Evolutionary conservation across 53 echinoderm and acorn worm genomes (phyloP), one percentile per base, ranked within the genome.

Genomic region (Arbacia lixula): DNA sequence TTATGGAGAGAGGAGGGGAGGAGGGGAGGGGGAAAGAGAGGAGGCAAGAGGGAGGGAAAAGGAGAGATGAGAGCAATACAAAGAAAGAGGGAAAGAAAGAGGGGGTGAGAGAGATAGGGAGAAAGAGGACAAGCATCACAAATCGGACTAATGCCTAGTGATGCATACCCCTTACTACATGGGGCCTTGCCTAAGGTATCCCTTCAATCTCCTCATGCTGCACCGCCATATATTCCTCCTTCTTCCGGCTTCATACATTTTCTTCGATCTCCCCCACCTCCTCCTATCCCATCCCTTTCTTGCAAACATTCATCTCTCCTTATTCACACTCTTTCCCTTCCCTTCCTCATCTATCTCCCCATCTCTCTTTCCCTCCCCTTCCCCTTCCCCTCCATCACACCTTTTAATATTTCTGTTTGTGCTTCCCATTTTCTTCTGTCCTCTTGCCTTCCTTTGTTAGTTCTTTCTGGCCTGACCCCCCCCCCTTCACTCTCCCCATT

Each of bases 121-220:
- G n/a, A n/a, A n/a, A n/a, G 50, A 71, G n/a, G 71, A 71, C 26
- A 16, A 30, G 71, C 49, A 43, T 42, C 51, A 50, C 6, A 69
- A 71, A 71, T 50, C 19, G 51, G 71, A 14, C 42, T 71, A 24
- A 71, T 71, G 71, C 71, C 46, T 19, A 71, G 42, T 26, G 38
- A 49, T 3, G 71, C 71, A 50, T 28, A 30, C 42, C 28, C 12
- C 46, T 37, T 71, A 71, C 2, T 4, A 71, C n/a, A n/a, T n/a
- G 71, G 26, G 71, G 71, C 71, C 12, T 46, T 41, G 2, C 71
- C 41, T 1, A 71, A 5, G 26, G 71, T 42, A 49, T 6, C 3
- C 9, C 41, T 0, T 28, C 71, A 71, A 25, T 24, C 8, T 46
- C 14, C 31, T 62, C 32, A 31, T 11, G 17, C 33, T 0, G 34